These are phyloP conservation scores for Entelurus aequoreus DNA, from an alignment of 2,113 vertebrate species.

Conservation along the genomic window DNA sequence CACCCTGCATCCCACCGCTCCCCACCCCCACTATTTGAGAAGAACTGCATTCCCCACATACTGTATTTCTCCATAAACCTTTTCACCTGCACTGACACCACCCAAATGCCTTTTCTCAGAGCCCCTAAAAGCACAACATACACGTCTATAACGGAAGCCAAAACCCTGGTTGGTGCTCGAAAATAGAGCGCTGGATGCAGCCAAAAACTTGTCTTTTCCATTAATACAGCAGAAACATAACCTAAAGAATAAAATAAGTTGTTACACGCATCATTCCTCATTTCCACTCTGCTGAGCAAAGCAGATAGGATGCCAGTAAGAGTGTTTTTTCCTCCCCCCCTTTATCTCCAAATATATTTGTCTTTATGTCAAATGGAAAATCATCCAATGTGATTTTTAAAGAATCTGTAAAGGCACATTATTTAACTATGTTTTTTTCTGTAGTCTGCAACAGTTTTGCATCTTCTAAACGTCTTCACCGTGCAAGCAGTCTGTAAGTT, in stretches of 20 bases:
- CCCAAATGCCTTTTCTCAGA: too few species aligned
- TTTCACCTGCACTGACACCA: too few species aligned
- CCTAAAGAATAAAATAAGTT: constrained; percentile 53
- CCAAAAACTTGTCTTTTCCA: constrained; percentile 54
- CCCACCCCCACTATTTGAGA: too few species aligned
- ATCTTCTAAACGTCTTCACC: constrained; percentile 10
- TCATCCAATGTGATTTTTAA: background rate
- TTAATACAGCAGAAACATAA: constrained; percentile 63
- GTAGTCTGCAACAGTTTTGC: too few species aligned
- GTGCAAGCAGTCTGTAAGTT: constrained; percentile 19
- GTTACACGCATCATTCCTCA: constrained; percentile 47
- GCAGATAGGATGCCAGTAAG: constrained; percentile 48
- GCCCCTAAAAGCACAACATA: too few species aligned
- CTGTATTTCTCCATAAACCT: too few species aligned
- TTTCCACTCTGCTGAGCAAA: constrained; percentile 59
- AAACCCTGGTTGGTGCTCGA: too few species aligned
- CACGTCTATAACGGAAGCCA: too few species aligned
- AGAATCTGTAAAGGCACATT: background rate
- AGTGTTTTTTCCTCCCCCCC: constrained; percentile 19
- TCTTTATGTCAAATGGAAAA: constrained; percentile 18
- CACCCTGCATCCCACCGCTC: too few species aligned
- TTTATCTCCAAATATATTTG: constrained; percentile 17
- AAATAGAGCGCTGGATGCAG: too few species aligned
- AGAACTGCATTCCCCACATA: too few species aligned
- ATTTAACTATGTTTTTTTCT: too few species aligned